Evolutionary conservation across 2,113 vertebrate species (phyloP).

Genomic region (Prietella phreatophila): DNA sequence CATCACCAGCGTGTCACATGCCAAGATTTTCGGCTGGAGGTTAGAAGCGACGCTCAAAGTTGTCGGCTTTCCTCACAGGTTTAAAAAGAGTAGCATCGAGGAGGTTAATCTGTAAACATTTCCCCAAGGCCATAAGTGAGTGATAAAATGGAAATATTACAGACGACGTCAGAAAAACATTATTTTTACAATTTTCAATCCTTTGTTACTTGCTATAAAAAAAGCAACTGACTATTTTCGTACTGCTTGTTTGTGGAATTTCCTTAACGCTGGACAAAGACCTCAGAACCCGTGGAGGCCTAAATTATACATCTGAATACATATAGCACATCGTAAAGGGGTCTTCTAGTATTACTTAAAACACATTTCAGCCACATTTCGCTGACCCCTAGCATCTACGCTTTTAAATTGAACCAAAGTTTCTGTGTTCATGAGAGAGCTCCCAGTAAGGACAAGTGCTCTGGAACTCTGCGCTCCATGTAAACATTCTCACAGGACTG

Average conservation of each 20-base stretch:
- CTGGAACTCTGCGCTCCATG: not conserved
- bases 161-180: not conserved
- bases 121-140: too few species aligned
- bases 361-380: not conserved
- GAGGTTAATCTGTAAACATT: not conserved
- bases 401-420: not conserved
- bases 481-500: slow-evolving; percentile 41
- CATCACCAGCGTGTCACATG: slow-evolving; percentile 28
- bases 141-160: not conserved
- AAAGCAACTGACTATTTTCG: not conserved
- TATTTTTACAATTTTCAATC: not conserved
- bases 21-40: not conserved
- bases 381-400: not conserved
- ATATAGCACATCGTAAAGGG: not conserved
- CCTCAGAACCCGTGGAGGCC: not conserved
- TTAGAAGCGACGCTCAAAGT: not conserved
- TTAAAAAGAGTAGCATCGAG: not conserved
- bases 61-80: not conserved
- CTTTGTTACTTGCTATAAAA: too few species aligned
- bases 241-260: not conserved
- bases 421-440: not conserved
- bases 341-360: not conserved
- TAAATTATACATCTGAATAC: not conserved
- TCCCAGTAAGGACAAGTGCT: slow-evolving; percentile 19
- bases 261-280: not conserved